A percentile compares a stretch with the other conserved stretches of the same genome.
Conservation (phyloP, 2,888 invertebrate genomes). For the Drosophila conformis region DNA sequence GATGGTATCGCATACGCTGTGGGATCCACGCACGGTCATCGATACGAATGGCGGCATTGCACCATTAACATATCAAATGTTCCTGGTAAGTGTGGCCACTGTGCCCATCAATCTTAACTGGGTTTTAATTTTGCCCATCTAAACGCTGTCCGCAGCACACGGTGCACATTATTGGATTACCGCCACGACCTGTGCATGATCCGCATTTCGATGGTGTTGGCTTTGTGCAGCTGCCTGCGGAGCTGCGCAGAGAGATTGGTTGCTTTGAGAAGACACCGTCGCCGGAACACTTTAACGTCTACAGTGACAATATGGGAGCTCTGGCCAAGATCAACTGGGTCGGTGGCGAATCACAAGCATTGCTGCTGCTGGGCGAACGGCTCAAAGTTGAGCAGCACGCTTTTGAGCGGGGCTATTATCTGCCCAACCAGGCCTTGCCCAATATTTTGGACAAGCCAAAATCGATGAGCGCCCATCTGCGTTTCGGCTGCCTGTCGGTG, state of each 20-base stretch:
- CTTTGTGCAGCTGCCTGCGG: slow-evolving; percentile 86
- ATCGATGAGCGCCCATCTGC: slow-evolving; percentile 89
- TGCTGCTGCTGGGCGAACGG: slow-evolving; percentile 87
- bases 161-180: slow-evolving; percentile 87
- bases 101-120: background rate
- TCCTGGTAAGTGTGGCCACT: slow-evolving; percentile 86
- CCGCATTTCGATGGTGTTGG: slow-evolving; percentile 85
- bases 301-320: slow-evolving; percentile 84
- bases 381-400: slow-evolving; percentile 87
- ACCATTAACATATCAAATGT: slow-evolving; percentile 90
- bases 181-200: slow-evolving; percentile 86
- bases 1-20: slow-evolving; percentile 90
- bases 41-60: slow-evolving; percentile 89
- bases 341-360: slow-evolving; percentile 89
- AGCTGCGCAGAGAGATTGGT: slow-evolving; percentile 85
- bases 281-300: slow-evolving; percentile 87
- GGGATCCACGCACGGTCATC: slow-evolving; percentile 89
- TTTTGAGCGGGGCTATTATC: slow-evolving; percentile 86
- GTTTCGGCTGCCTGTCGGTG: slow-evolving; percentile 90
- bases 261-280: slow-evolving; percentile 87
- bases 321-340: slow-evolving; percentile 86
- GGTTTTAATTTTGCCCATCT: background rate
- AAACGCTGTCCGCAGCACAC: slow-evolving; percentile 86
- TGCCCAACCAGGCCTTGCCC: slow-evolving; percentile 90
- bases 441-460: slow-evolving; percentile 89